These are phyloP conservation scores for Mormyrus proboscirostris DNA, from an alignment of 2,797 vertebrate species.

Conservation along the genomic window DNA sequence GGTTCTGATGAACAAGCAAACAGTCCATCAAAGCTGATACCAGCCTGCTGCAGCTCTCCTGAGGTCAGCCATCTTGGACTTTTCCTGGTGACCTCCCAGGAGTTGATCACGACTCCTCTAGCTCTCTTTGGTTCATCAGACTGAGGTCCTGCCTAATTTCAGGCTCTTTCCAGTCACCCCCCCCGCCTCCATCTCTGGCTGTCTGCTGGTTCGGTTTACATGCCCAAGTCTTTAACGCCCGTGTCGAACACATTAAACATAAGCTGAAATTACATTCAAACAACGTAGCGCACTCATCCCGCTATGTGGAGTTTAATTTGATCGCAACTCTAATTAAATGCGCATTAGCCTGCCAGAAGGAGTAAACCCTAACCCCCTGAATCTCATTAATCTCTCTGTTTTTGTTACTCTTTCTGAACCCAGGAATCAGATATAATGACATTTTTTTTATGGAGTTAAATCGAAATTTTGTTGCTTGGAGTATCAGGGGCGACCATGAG, in stretches of 20 bases:
- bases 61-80: background rate
- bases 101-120: background rate
- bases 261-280: slow-evolving; percentile 7
- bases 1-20: background rate
- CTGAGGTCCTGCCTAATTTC: background rate
- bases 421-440: background rate
- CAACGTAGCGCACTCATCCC: background rate
- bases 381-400: slow-evolving; percentile 10
- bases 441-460: background rate
- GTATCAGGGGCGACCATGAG: background rate
- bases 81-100: background rate
- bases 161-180: background rate
- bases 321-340: slow-evolving; percentile 2
- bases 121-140: background rate
- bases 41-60: background rate
- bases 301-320: background rate
- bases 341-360: slow-evolving; percentile 11
- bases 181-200: background rate
- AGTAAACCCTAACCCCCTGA: background rate
- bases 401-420: background rate
- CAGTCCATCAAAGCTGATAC: background rate
- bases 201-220: background rate
- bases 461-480: background rate
- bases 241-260: background rate
- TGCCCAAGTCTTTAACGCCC: background rate